These are phyloP conservation scores for Varanus salvator DNA, from an alignment of 2,113 vertebrate genomes.

Conservation along the genomic window DNA sequence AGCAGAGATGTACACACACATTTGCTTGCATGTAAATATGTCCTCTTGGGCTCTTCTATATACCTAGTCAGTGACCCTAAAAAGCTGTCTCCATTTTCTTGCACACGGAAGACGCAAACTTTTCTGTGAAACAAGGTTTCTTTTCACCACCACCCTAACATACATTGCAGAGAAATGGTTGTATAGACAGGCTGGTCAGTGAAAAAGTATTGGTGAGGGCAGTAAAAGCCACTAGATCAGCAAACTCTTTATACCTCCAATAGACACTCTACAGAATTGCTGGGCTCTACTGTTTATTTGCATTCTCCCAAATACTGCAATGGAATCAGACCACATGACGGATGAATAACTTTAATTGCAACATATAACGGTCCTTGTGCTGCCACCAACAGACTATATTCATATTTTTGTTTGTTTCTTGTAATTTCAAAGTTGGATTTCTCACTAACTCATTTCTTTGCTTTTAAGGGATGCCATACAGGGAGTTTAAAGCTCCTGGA, in stretches of 20 bases:
- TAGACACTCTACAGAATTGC: conserved; percentile 56
- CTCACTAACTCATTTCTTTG: not conserved
- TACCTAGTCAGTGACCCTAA: not conserved
- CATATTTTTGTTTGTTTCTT: conserved; percentile 27
- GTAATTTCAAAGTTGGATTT: conserved; percentile 23
- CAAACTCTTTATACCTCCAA: conserved; percentile 58
- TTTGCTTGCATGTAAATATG: conserved; percentile 68
- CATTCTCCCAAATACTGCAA: conserved; percentile 38
- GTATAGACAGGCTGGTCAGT: conserved; percentile 30
- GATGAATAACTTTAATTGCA: conserved; percentile 30
- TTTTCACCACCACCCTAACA: conserved; percentile 4
- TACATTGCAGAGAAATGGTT: conserved; percentile 41
- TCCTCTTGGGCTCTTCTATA: conserved; percentile 51
- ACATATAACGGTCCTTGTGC: not conserved
- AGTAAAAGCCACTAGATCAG: conserved; percentile 24
- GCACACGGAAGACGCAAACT: not conserved
- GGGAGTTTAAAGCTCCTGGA: conserved; percentile 54
- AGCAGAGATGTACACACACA: conserved; percentile 39
- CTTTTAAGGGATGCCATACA: not conserved
- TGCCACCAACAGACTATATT: conserved; percentile 14
- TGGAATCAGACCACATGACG: conserved; percentile 21
- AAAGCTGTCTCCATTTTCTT: conserved; percentile 38
- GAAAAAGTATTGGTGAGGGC: conserved; percentile 17
- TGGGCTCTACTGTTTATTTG: not conserved
- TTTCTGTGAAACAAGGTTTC: conserved; percentile 26